Percentiles rank a stretch among this genome's conserved stretches.
phyloP scores from a whole-genome alignment of 1,140 invertebrate species.

The Mya arenaria region DNA sequence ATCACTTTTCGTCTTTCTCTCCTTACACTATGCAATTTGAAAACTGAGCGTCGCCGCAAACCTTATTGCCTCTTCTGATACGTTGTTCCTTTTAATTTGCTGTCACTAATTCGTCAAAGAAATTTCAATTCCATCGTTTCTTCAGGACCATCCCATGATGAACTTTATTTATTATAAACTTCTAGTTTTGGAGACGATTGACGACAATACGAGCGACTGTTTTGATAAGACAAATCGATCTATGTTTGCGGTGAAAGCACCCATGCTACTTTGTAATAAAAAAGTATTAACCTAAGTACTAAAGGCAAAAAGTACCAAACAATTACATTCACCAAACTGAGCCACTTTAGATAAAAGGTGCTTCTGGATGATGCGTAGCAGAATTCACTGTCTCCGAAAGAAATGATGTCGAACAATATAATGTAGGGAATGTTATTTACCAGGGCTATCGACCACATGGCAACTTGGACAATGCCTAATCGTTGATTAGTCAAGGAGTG shows the following conservation, averaged over 20 bases:
- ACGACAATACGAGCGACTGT: background rate
- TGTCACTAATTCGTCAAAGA: too few species aligned
- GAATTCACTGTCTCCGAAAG: constrained; percentile 39
- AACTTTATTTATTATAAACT: too few species aligned
- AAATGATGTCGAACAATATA: constrained; percentile 64
- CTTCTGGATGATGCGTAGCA: constrained; percentile 45
- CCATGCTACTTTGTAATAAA: constrained; percentile 88
- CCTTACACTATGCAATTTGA: constrained; percentile 42
- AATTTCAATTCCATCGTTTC: too few species aligned
- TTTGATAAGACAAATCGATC: background rate
- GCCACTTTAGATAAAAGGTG: constrained; percentile 58
- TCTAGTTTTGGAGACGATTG: too few species aligned
- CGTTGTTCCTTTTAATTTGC: too few species aligned
- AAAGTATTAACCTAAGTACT: constrained; percentile 90
- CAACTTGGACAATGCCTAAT: constrained; percentile 58
- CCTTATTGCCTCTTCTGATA: too few species aligned
- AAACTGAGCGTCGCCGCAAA: background rate
- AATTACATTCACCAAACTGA: constrained; percentile 66
- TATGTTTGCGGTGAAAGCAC: constrained; percentile 82
- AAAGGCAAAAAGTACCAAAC: constrained; percentile 90
- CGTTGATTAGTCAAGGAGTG: constrained; percentile 65
- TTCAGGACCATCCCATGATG: too few species aligned
- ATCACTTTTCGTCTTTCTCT: constrained; percentile 79
- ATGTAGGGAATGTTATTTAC: constrained; percentile 71
- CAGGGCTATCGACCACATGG: constrained; percentile 68